Base-by-base conservation (phyloP, 2,888 invertebrate species). In the Scaptomyza cyrtandrae region DNA sequence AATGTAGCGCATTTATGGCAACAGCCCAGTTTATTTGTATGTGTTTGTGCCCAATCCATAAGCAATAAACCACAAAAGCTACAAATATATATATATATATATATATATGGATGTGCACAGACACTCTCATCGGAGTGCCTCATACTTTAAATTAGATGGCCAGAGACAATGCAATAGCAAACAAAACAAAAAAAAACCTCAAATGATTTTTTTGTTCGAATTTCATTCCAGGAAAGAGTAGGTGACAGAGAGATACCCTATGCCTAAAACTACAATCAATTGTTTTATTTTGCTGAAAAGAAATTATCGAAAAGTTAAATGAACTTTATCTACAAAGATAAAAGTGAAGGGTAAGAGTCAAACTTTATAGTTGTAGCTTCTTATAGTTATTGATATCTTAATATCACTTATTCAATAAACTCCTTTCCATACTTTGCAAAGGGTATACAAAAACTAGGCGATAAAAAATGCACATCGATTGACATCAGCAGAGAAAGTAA, bases 1-100 rank as follows among this genome's bases (percentile, higher is more conserved):
- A 86, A 49, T 49, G 60, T 67, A 60, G 55, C 54, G 71, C 71
- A 73, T 86, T 77, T 86, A 71, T 83, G 65, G 62, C 50, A 43
- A 39, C 59, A 62, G 53, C 68, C 70, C 61, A 69, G 14, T 60
- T 27, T 52, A 7, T 57, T n/a, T 55, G 6, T 48, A 6, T 49
- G 33, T 59, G 41, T 49, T 49, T 61, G 48, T 65, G 35, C 53
- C 35, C 64, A 64, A 78, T 71, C 68, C 74, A 84, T 71, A 71
- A 78, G 66, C 68, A 74, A 84, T 72, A 86, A 75, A 71, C 78
- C 74, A 66, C 71, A 83, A 78, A 69, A 75, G 63, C 59, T 53
- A 24, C 45, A 44, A 11, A 44, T 6, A 44, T 6, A 44, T 24
- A 43, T 3, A 41, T 9, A 41, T 3, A 39, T 5, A 37, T n/a